Evolutionary conservation across 2,888 invertebrate genomes (phyloP), one percentile per base, ranked within the genome.

Genomic region (Meghimatium bilineatum): DNA sequence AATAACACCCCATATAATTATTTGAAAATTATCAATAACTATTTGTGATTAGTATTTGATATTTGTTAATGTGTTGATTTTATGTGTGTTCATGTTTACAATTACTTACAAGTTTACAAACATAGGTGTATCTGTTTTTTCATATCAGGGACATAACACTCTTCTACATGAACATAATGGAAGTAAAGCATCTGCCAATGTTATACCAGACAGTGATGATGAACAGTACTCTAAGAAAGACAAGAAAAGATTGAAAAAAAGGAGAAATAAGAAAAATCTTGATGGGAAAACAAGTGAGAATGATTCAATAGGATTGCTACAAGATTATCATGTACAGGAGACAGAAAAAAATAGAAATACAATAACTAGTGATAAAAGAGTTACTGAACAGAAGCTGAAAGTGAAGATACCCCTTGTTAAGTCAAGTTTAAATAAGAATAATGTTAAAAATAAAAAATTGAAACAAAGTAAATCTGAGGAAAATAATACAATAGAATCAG

Each of bases 171-270:
- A 8, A n/a, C 8, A 44, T 14, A 8, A 10, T 38, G 49, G 29
- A 2, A 32, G 32, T 26, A 34, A 44, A 67, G 34, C n/a, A 1
- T n/a, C 1, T 17, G 26, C 69, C 44, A 36, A 34, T 38, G 36
- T 71, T 32, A 34, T 49, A 26, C 66, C 34, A 67, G 84, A 84
- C 56, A 84, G 80, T 36, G 80, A 84, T 36, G 75, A 80, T 75
- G 84, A 84, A 79, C 38, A n/a, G 52, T 78, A 80, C 34, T 38
- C 80, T 14, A 84, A 84, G 38, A 84, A 75, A 29, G 84, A 71
- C 34, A 84, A 66, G 67, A 72, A 63, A 63, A 71, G 36, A 44
- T 29, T 84, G 34, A 82, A 72, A 32, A 82, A 81, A 29, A 72
- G 77, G 38, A 76, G 56, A 29, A 74, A 69, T n/a, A 36, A 56